Conservation (phyloP, 2,888 invertebrate species). For the Ypsolopha sequella region DNA sequence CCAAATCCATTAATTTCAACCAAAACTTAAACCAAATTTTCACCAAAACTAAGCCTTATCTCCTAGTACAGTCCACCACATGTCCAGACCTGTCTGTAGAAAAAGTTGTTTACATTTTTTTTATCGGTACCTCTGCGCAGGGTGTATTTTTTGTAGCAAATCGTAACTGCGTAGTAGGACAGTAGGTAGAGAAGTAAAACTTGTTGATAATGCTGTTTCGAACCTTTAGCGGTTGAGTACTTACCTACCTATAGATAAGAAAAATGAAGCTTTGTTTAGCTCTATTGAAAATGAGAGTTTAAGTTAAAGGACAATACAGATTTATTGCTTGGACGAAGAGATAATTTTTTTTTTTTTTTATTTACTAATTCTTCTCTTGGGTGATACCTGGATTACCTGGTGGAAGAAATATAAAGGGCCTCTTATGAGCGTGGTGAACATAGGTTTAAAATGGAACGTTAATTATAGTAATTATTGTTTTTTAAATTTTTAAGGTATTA, state of each 20-base stretch:
- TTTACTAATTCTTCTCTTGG: no score
- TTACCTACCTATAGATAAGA: not conserved
- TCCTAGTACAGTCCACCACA: not conserved
- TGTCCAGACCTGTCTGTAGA: conserved; percentile 19
- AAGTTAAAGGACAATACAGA: no score
- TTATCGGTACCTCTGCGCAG: conserved; percentile 14
- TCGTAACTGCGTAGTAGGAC: conserved; percentile 1
- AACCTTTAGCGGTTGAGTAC: not conserved
- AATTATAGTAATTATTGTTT: no score
- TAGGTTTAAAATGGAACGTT: no score
- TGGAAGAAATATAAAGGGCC: no score
- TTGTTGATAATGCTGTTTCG: not conserved
- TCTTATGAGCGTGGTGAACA: no score
- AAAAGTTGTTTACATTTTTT: conserved; percentile 46
- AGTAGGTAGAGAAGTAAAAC: not conserved
- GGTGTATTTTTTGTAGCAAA: conserved; percentile 21
- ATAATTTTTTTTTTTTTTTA: no score
- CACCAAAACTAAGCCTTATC: conserved; percentile 10
- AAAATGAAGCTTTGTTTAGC: not conserved
- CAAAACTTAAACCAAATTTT: conserved; percentile 15
- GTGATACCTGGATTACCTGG: no score
- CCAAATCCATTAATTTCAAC: conserved; percentile 14
- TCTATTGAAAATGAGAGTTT: no score
- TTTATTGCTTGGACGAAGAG: no score
- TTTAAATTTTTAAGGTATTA: no score